Evolutionary conservation across 1,140 invertebrate genomes (phyloP), one percentile per base, ranked within the genome.

Genomic region (Drosophila eugracilis): DNA sequence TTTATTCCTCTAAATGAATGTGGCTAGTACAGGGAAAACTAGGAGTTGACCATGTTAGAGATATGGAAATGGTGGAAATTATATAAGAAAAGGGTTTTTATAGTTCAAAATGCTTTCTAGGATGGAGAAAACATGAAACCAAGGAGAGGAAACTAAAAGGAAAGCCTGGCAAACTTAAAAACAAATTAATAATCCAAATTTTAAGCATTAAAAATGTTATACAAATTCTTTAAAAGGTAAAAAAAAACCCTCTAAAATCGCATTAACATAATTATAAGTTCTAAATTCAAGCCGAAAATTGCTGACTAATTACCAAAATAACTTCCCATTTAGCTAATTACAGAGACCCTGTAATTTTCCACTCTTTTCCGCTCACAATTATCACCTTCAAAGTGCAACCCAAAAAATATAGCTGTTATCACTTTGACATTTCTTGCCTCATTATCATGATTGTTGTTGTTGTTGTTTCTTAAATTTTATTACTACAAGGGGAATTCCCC

Each of bases 351-450:
- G 44, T 47, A 28, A 47, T 47, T 47, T 47, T 47, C 24, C 44
- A 28, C 44, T 17, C 17, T 17, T 10, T 14, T 5, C 3, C 4
- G 14, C n/a, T n/a, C n/a, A 17, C 24, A 9, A 24, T 7, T 10
- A 24, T 26, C 14, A 12, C 24, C 14, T 47, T 28, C 1, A 14
- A 15, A 15, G n/a, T n/a, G 12, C 36, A 47, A 15, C 9, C 15
- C 21, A 17, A 37, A 57, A 57, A 57, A 57, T 57, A 17, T 57
- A 28, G 22, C 24, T 41, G 26, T 57, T 60, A 58, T 58, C 58
- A 60, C 24, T 12, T n/a, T 41, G 58, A 30, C 19, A 39, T 26
- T 26, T 4, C 32, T 53, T 24, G 1, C 24, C 21, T 41, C 22
- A 15, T 22, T 21, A 5, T 17, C 22, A 15, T 22, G 14, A 5